Evolutionary conservation across 2,113 vertebrate genomes (phyloP).

Genomic region (Tragulus kanchil): DNA sequence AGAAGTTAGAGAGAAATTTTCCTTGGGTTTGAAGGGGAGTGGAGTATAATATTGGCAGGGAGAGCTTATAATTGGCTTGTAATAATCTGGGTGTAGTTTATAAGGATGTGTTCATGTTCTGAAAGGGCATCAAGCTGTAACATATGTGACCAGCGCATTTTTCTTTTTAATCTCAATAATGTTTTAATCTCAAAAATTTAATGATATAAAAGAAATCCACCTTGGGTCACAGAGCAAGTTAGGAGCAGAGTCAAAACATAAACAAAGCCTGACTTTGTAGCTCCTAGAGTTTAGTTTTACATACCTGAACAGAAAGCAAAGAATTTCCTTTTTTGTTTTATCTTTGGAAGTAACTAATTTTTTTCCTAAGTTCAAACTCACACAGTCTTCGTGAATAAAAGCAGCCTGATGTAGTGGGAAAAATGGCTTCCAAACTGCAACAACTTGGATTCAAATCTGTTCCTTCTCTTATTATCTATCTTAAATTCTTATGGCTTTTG

Average conservation of each 20-base stretch:
- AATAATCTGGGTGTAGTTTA: neutral
- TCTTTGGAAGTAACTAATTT: neutral
- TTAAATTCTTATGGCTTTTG: neutral
- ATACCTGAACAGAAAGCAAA: neutral
- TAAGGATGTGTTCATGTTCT: neutral
- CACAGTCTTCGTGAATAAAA: neutral
- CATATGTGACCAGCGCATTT: neutral
- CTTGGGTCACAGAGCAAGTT: neutral
- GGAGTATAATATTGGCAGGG: neutral
- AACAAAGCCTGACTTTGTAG: neutral
- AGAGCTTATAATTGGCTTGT: neutral
- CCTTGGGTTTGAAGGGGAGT: neutral
- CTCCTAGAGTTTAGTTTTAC: neutral
- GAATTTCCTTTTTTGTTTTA: neutral
- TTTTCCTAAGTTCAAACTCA: neutral
- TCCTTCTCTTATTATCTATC: neutral
- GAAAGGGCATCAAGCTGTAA: neutral
- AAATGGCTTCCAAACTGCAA: neutral
- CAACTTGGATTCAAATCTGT: neutral
- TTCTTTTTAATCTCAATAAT: neutral
- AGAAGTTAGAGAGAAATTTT: neutral
- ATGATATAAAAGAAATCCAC: neutral
- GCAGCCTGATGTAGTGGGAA: neutral
- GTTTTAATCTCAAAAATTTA: neutral
- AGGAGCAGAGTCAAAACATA: neutral